Percentiles rank a stretch among this genome's conserved stretches.
These are phyloP conservation scores for Galeopterus variegatus DNA, from an alignment of 2,113 vertebrate genomes.

Conservation along the genomic window DNA sequence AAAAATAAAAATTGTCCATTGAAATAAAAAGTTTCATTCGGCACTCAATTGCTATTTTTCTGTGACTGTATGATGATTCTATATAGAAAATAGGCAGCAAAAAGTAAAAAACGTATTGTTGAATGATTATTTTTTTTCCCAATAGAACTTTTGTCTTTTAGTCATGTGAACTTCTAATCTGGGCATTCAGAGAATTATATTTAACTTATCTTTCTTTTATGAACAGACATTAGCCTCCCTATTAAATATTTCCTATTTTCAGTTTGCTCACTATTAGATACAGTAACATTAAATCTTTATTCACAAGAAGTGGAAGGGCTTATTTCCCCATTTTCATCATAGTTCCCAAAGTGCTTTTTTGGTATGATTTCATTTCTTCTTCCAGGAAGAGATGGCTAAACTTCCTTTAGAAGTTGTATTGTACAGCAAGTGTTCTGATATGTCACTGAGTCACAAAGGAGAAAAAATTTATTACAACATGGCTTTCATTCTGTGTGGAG, in stretches of 20 bases:
- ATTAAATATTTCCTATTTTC: not conserved
- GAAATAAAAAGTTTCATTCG: not conserved
- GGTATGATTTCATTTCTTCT: slow-evolving; percentile 85
- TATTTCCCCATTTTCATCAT: slow-evolving; percentile 80
- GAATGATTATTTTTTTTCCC: not conserved
- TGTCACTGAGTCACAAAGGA: slow-evolving; percentile 38
- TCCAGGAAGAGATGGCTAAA: slow-evolving; percentile 70
- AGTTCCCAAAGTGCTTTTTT: slow-evolving; percentile 81
- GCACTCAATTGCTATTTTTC: not conserved
- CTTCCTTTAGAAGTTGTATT: slow-evolving; percentile 50
- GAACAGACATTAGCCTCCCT: not conserved
- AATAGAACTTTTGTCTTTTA: not conserved
- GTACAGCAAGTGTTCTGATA: not conserved
- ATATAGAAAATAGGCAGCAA: slow-evolving; percentile 9
- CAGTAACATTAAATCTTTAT: slow-evolving; percentile 49
- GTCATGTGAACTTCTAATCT: not conserved
- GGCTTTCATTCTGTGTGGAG: not conserved
- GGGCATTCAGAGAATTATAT: not conserved
- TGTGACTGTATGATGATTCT: not conserved
- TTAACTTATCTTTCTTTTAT: not conserved
- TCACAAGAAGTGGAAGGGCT: slow-evolving; percentile 70
- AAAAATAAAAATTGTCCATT: not conserved
- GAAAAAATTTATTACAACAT: slow-evolving; percentile 2
- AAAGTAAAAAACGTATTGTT: not conserved
- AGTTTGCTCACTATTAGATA: not conserved